Evolutionary conservation across 2,888 invertebrate genomes (phyloP), one percentile per base, ranked within the genome.

Genomic region (Heliothis peltigera): DNA sequence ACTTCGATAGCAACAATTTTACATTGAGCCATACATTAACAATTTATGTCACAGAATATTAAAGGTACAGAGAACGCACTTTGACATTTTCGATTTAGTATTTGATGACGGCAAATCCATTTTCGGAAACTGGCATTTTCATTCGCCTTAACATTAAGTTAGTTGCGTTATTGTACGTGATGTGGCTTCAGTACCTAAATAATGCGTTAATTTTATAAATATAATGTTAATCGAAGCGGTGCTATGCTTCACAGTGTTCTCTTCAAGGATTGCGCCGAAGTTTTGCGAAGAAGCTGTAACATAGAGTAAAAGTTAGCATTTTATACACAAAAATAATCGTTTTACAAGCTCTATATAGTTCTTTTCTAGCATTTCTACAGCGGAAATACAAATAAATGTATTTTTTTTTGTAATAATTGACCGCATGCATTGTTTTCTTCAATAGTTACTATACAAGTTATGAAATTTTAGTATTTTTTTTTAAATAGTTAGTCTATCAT

Each of bases 211-310:
- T 61, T 58, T 46, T 74, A 63, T 52, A 46, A 66, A 55, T 62
- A 67, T 35, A 48, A 53, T 74, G 78, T 73, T 75, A 77, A 53
- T 66, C 70, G 79, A 80, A 75, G 81, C 79, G 79, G 66, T 79
- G 77, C 68, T 59, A 63, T 68, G 52, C 66, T 55, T 61, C 77
- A 48, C 54, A 57, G 58, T 35, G 59, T 48, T 59, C 57, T 60
- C 70, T 82, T 94, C 91, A 93, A 49, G 83, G 91, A 79, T 89
- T 93, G 81, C 94, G 93, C 74, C 94, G 92, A 77, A 94, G 85
- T 85, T 93, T 94, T 77, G 93, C 89, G 91, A 94, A 94, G 86
- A 94, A 93, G 79, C 94, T 94, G 94, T 72, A 89, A 90, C 87
- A 89, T 66, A 80, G 48, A 80, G 60, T 66, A 81, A 61, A 48